Evolutionary conservation across 1,140 invertebrate genomes (phyloP).

Genomic region (Augochlora pura): DNA sequence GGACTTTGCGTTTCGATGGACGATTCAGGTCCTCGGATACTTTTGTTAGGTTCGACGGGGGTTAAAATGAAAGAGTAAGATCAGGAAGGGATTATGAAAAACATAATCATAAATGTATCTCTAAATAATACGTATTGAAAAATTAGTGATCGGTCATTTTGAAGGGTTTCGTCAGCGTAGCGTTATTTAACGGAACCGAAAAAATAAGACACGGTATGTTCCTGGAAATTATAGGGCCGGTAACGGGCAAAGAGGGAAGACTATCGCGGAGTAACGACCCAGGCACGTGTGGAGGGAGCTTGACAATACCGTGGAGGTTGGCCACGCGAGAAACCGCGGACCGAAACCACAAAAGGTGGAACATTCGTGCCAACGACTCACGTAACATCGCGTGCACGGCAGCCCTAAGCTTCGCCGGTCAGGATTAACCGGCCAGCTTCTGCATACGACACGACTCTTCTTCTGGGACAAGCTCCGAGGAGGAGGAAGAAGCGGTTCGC

Average conservation of each 20-base stretch:
- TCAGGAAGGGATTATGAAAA: too few species aligned
- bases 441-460: constrained; percentile 39
- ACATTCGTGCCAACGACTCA: constrained; percentile 59
- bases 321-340: constrained; percentile 32
- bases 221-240: neutral
- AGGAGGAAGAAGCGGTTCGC: constrained; percentile 24
- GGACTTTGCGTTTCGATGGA: too few species aligned
- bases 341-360: constrained; percentile 44
- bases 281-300: neutral
- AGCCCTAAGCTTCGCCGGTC: constrained; percentile 38
- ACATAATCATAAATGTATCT: too few species aligned
- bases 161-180: too few species aligned
- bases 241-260: constrained; percentile 8
- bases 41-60: too few species aligned
- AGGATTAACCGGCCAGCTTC: neutral
- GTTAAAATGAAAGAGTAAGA: too few species aligned
- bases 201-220: neutral
- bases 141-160: too few species aligned
- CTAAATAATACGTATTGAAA: too few species aligned
- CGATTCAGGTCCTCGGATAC: too few species aligned
- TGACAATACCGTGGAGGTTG: constrained; percentile 13
- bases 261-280: neutral
- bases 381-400: constrained; percentile 67
- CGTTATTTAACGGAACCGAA: too few species aligned
- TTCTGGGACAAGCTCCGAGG: neutral